These are phyloP conservation scores for Brevimyrus niger DNA, from an alignment of 2,113 vertebrate genomes.

Conservation along the genomic window DNA sequence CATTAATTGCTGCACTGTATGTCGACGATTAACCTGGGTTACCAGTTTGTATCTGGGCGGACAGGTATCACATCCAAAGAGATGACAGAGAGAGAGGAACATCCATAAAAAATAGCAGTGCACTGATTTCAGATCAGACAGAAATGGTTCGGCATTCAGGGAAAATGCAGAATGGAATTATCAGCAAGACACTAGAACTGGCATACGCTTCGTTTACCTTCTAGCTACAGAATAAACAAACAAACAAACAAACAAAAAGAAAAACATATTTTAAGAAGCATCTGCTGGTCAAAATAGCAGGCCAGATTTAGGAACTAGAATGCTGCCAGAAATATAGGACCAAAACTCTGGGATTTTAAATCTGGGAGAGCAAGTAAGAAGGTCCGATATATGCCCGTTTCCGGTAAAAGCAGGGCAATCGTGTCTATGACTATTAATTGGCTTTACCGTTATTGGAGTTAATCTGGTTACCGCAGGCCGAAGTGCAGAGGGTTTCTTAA, in stretches of 20 bases:
- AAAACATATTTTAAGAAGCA: constrained; percentile 49
- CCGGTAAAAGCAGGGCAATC: not conserved
- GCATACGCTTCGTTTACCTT: constrained; percentile 47
- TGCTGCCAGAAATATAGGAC: constrained; percentile 7
- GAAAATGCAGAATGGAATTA: constrained; percentile 55
- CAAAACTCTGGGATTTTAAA: constrained; percentile 28
- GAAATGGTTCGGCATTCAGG: constrained; percentile 54
- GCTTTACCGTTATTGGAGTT: constrained; percentile 1
- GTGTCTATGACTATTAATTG: not conserved
- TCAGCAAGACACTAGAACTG: constrained; percentile 54
- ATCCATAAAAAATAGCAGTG: constrained; percentile 29
- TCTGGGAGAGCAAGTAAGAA: constrained; percentile 34
- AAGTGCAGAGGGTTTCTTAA: constrained; percentile 51
- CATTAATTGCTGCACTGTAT: not conserved
- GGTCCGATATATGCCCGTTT: constrained; percentile 33
- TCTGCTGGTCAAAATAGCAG: constrained; percentile 43
- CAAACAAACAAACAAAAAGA: constrained; percentile 9
- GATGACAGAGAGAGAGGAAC: constrained; percentile 38
- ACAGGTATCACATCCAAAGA: constrained; percentile 48
- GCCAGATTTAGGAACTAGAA: constrained; percentile 26
- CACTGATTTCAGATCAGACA: constrained; percentile 36
- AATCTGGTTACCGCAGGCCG: constrained; percentile 14
- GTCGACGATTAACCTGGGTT: constrained; percentile 23
- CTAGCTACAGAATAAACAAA: constrained; percentile 4
- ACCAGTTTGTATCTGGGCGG: constrained; percentile 47